Evolutionary conservation across 1,140 invertebrate species (phyloP).

Genomic region (Hyles vespertilio): DNA sequence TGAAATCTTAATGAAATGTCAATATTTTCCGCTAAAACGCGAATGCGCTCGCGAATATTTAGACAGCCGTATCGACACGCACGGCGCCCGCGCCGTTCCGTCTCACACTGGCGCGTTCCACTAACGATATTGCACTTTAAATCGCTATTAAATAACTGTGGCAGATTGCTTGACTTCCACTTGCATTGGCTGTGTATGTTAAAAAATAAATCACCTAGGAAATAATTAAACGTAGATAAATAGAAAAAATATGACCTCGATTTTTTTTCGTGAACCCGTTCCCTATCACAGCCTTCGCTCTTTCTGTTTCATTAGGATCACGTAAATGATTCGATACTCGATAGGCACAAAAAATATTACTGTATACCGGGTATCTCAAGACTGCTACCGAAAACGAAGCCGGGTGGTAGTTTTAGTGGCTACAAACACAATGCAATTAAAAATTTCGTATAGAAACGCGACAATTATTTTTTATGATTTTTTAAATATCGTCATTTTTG

Average conservation of each 20-base stretch:
- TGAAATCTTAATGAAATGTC: slow-evolving; percentile 23
- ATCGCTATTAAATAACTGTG: slow-evolving; percentile 24
- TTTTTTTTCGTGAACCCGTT: slow-evolving; percentile 8
- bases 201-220: slow-evolving; percentile 10
- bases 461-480: no score
- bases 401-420: no score
- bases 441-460: no score
- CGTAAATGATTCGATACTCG: slow-evolving; percentile 7
- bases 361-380: no score
- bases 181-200: slow-evolving; percentile 7
- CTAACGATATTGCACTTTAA: slow-evolving; percentile 27
- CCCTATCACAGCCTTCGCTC: slow-evolving; percentile 11
- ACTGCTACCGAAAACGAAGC: no score
- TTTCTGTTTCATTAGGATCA: slow-evolving; percentile 23
- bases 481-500: no score
- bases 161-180: slow-evolving; percentile 13
- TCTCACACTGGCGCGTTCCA: slow-evolving; percentile 31
- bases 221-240: slow-evolving; percentile 10
- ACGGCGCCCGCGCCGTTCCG: slow-evolving; percentile 35
- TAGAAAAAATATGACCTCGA: slow-evolving; percentile 3
- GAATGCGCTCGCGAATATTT: slow-evolving; percentile 33
- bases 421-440: no score
- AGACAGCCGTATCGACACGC: slow-evolving; percentile 29
- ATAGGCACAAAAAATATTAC: not conserved
- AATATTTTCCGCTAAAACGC: slow-evolving; percentile 46